phyloP scores from a whole-genome alignment of 1,140 invertebrate genomes.

The Drosophila malerkotliana region DNA sequence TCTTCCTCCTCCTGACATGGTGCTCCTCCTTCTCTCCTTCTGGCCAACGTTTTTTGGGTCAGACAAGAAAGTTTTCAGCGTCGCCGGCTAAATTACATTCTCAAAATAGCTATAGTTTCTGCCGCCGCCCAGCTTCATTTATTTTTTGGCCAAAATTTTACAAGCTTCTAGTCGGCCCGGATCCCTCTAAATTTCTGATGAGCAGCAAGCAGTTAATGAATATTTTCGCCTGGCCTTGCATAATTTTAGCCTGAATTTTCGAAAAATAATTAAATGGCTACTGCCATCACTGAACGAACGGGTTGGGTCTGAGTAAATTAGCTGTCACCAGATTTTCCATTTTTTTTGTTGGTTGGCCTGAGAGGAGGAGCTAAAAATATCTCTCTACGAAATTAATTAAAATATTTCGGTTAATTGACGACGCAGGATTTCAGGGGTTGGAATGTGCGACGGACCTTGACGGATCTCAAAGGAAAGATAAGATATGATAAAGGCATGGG shows the following conservation, averaged over 20 bases:
- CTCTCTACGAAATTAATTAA: conserved; percentile 34
- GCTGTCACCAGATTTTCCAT: conserved; percentile 27
- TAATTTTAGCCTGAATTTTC: conserved; percentile 61
- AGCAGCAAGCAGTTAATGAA: conserved; percentile 62
- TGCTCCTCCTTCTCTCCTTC: conserved; percentile 1
- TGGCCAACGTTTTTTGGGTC: conserved; percentile 60
- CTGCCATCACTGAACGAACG: conserved; percentile 2
- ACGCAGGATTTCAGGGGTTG: neutral
- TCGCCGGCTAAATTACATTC: conserved; percentile 67
- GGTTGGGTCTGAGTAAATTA: conserved; percentile 30
- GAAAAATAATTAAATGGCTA: conserved; percentile 61
- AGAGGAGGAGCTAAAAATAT: neutral
- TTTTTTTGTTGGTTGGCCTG: neutral
- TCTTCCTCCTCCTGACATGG: neutral
- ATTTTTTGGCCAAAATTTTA: conserved; percentile 45
- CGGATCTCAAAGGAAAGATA: neutral
- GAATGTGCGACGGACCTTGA: neutral
- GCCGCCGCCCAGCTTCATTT: conserved; percentile 24
- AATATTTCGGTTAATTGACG: conserved; percentile 28
- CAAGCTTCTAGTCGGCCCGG: conserved; percentile 25
- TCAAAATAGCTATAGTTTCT: conserved; percentile 69
- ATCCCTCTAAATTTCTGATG: conserved; percentile 71
- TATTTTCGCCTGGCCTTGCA: conserved; percentile 44
- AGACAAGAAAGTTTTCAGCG: conserved; percentile 51
- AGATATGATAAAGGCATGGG: neutral